A percentile compares a stretch with the other conserved stretches of the same genome.
phyloP scores from a whole-genome alignment of 1,140 invertebrate genomes.

The Neodiprion pinetum region DNA sequence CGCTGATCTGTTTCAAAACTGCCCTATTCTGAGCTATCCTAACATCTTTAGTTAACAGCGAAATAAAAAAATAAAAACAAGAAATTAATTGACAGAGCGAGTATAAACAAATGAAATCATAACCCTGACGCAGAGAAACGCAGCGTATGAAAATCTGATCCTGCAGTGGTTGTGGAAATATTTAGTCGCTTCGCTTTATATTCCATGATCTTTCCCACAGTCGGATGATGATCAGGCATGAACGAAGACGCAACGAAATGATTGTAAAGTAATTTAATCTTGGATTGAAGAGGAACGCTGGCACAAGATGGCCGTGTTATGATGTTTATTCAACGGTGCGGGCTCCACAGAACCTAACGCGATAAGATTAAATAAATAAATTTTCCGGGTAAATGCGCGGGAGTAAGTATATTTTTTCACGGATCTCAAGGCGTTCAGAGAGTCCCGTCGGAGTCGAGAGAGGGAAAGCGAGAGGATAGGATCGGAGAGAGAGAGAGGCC shows the following conservation, averaged over 20 bases:
- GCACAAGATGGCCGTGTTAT: not conserved
- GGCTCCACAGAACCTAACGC: not conserved
- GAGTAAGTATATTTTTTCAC: slow-evolving; percentile 2
- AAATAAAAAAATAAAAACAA: too few species aligned
- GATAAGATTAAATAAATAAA: slow-evolving; percentile 8
- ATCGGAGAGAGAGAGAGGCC: not conserved
- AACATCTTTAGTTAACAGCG: too few species aligned
- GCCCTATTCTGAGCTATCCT: too few species aligned
- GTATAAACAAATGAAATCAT: not conserved
- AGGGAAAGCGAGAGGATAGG: not conserved
- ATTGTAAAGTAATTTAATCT: slow-evolving; percentile 4
- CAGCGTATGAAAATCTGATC: too few species aligned
- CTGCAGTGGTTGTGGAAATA: not conserved
- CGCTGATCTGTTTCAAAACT: too few species aligned
- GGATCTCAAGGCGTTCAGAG: not conserved
- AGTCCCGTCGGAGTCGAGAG: not conserved
- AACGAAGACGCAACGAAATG: not conserved
- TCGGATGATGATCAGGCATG: not conserved
- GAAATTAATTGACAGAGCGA: not conserved
- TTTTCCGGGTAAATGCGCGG: not conserved
- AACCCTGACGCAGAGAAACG: too few species aligned
- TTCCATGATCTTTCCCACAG: not conserved
- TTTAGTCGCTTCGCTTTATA: not conserved
- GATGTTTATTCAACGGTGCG: slow-evolving; percentile 5
- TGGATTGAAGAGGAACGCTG: not conserved